A percentile compares a stretch with the other conserved stretches of the same genome.
Conservation (phyloP, 2,113 vertebrate genomes). For the Pterocles burchelli region DNA sequence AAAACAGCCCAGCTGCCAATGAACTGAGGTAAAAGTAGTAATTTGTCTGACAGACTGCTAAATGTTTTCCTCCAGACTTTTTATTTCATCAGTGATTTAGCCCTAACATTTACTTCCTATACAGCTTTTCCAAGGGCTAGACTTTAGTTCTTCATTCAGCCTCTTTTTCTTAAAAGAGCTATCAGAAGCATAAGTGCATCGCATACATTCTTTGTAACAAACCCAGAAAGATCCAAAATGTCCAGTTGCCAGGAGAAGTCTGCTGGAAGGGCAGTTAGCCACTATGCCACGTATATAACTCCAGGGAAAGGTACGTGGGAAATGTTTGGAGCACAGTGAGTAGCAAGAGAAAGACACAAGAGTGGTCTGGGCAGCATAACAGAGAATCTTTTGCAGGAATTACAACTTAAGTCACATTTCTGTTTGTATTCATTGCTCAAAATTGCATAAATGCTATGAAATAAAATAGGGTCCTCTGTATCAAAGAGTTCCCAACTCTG, state of each 20-base stretch:
- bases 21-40: conserved; percentile 2
- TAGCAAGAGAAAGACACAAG: background rate
- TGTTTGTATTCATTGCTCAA: background rate
- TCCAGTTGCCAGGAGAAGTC: background rate
- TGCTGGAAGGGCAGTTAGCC: background rate
- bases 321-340: background rate
- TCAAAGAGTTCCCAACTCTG: background rate
- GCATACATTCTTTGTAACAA: background rate
- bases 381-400: background rate
- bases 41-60: background rate
- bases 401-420: background rate
- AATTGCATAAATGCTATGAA: background rate
- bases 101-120: background rate
- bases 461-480: background rate
- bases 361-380: background rate
- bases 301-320: background rate
- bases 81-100: background rate
- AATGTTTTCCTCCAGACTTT: background rate
- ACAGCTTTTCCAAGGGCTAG: background rate
- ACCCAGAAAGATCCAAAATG: background rate
- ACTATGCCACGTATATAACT: background rate
- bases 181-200: background rate
- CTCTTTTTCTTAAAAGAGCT: background rate
- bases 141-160: background rate
- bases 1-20: background rate